A percentile compares a stretch with the other conserved stretches of the same genome.
Conservation (phyloP, 2,113 vertebrate genomes). For the Vidua macroura region DNA sequence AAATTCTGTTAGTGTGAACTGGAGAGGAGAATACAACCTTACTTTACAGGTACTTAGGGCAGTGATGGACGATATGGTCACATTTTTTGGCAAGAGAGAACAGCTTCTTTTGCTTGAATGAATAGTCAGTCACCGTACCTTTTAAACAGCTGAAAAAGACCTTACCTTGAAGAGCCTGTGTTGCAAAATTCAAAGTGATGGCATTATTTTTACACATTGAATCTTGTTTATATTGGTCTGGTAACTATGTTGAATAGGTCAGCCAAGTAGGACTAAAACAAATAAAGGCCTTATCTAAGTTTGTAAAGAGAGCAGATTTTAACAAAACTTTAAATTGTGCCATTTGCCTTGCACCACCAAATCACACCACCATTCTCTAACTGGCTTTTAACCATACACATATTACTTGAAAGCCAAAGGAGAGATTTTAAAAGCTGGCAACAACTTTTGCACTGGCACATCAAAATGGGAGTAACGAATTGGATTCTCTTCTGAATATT, state of each 20-base stretch:
- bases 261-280: neutral
- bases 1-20: neutral
- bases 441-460: neutral
- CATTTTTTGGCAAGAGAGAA: neutral
- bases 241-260: neutral
- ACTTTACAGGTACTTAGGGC: neutral
- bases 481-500: neutral
- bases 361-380: neutral
- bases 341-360: neutral
- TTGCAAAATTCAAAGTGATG: neutral
- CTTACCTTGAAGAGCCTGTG: neutral
- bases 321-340: neutral
- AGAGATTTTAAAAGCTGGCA: neutral
- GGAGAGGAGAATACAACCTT: neutral
- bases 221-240: neutral
- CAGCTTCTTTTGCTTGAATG: neutral
- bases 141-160: neutral
- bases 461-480: constrained; percentile 10
- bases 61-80: neutral
- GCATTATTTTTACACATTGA: neutral
- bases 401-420: constrained; percentile 5
- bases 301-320: neutral
- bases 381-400: neutral
- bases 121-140: fast-evolving
- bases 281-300: neutral